These are phyloP conservation scores for Aphyosemion australe DNA, from an alignment of 2,113 vertebrate genomes.

Conservation along the genomic window DNA sequence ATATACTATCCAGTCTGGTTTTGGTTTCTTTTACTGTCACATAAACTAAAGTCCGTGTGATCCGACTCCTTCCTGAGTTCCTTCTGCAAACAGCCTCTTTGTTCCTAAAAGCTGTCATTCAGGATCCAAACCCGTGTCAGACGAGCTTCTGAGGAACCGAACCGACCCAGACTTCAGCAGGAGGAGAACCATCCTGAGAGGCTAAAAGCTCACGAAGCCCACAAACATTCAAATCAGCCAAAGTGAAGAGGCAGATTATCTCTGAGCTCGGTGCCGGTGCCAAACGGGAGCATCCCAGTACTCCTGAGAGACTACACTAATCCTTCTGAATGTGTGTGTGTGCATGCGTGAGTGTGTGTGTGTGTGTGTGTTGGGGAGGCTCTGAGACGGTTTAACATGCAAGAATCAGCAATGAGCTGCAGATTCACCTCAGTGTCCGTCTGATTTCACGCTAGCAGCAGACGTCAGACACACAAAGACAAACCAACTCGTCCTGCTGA, in stretches of 20 bases:
- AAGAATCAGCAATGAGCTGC: slow-evolving; percentile 60
- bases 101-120: too few species aligned
- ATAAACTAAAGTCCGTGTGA: too few species aligned
- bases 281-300: slow-evolving; percentile 37
- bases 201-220: not conserved
- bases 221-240: not conserved
- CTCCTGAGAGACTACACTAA: slow-evolving; percentile 61
- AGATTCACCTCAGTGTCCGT: slow-evolving; percentile 56
- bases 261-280: slow-evolving; percentile 40
- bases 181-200: not conserved
- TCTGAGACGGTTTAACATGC: slow-evolving; percentile 59
- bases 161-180: not conserved
- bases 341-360: too few species aligned
- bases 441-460: slow-evolving; percentile 69
- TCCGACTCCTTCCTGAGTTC: too few species aligned
- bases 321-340: slow-evolving; percentile 39
- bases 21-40: too few species aligned
- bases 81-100: too few species aligned
- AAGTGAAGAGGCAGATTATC: slow-evolving; percentile 32
- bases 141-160: too few species aligned
- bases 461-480: slow-evolving; percentile 36
- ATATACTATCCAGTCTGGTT: too few species aligned
- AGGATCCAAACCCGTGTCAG: too few species aligned
- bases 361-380: slow-evolving; percentile 51
- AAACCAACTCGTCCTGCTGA: slow-evolving; percentile 11